These are phyloP conservation scores for Martes flavigula DNA, from an alignment of 2,797 vertebrate species.

Conservation along the genomic window DNA sequence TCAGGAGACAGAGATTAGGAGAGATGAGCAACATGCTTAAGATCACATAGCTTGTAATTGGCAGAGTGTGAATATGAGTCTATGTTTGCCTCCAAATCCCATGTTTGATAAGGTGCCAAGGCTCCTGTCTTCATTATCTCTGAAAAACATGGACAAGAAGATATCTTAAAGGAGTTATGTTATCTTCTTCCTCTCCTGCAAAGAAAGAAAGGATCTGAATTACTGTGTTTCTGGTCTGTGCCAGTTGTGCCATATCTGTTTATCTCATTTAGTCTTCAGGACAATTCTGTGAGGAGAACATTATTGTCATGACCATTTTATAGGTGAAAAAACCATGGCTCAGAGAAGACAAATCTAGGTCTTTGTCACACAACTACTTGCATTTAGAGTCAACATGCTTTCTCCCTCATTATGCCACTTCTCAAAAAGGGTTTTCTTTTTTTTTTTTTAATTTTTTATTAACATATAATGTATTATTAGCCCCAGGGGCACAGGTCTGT, in stretches of 20 bases:
- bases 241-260: neutral
- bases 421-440: neutral
- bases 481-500: no score
- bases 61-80: neutral
- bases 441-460: no score
- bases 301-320: neutral
- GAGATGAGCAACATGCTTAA: neutral
- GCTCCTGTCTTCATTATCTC: neutral
- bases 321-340: neutral
- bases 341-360: neutral
- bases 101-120: neutral
- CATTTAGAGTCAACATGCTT: neutral
- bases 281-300: neutral
- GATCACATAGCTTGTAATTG: neutral
- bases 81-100: neutral
- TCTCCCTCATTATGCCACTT: neutral
- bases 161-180: neutral
- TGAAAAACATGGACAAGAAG: neutral
- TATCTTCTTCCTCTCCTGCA: neutral
- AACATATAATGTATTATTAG: no score
- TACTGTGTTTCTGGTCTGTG: neutral
- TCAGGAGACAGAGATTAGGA: neutral
- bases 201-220: neutral
- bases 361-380: neutral
- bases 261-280: neutral